Evolutionary conservation across 2,113 vertebrate genomes (phyloP), one percentile per base, ranked within the genome.

Genomic region (Saccopteryx leptura): DNA sequence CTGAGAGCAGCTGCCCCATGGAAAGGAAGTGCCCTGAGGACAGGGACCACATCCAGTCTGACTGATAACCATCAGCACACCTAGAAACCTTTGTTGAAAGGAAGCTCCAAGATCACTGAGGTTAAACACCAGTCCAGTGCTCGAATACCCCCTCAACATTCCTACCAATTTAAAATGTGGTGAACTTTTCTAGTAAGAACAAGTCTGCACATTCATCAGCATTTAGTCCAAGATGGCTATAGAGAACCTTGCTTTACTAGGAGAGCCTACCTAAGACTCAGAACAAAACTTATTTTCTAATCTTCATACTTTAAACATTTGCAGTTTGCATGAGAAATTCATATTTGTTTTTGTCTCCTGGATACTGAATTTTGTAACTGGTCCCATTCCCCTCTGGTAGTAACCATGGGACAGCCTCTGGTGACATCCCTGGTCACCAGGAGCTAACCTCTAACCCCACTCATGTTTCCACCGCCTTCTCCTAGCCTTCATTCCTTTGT

Each of bases 311-410:
- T 66, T n/a, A 74, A 92, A 91, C 54, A 17, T 26, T 60, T 95
- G 31, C 11, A n/a, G 23, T 95, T 85, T 74, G 78, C 33, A 48
- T 71, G 28, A 91, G 52, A 28, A 81, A 86, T 74, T 86, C 63
- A 71, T 48, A 56, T 78, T 54, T 54, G 17, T 24, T 82, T 97
- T 88, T 90, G 39, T 85, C 65, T 71, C 31, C 68, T 68, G 46
- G 39, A 69, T 60, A 31, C 52, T 48, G 19, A 78, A 81, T 71
- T 63, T 78, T 50, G 23, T 80, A 88, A 58, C 8, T 81, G 58
- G 91, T 28, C 9, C 58, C 74, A 56, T 60, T 68, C 79, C 23
- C 15, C 58, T 58, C 19, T 76, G 66, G 21, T 15, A 14, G 15
- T 33, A 71, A 81, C 26, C 26, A 2, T 28, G n/a, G 54, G 24